phyloP scores from a whole-genome alignment of 2,113 vertebrate species.

The Galbula dea region DNA sequence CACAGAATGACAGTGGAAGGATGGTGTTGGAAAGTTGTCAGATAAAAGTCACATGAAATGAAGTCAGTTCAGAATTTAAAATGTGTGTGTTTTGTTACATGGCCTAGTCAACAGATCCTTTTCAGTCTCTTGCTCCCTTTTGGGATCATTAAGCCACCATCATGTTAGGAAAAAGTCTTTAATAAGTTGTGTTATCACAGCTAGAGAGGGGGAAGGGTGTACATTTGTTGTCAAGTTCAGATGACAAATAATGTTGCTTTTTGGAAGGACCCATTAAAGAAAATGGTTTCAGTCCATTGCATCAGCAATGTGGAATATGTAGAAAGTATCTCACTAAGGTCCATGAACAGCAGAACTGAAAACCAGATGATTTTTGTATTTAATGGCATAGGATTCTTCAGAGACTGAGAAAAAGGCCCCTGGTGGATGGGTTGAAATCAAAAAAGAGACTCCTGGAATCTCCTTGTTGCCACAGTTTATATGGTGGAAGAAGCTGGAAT shows the following conservation, averaged over 20 bases:
- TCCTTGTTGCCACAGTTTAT: background rate
- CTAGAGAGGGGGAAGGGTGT: rapidly evolving
- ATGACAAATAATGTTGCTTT: background rate
- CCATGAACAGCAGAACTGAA: background rate
- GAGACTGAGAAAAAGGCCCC: background rate
- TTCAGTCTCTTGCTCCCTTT: background rate
- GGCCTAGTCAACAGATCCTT: background rate
- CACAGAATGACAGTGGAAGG: background rate
- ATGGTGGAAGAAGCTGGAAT: background rate
- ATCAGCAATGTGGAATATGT: background rate
- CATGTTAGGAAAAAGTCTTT: background rate
- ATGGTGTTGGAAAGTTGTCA: background rate
- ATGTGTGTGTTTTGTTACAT: background rate
- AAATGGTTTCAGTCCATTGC: background rate
- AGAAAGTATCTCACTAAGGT: background rate
- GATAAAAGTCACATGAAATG: background rate
- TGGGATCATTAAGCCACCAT: background rate
- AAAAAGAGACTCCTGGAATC: background rate
- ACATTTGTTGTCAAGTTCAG: background rate
- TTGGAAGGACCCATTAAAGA: background rate
- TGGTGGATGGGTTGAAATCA: background rate
- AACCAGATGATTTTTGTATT: background rate
- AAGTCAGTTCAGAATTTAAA: background rate
- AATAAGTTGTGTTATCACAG: background rate
- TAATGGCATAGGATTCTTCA: background rate